phyloP scores from a whole-genome alignment of 2,113 vertebrate species.

The Oenanthe melanoleuca region DNA sequence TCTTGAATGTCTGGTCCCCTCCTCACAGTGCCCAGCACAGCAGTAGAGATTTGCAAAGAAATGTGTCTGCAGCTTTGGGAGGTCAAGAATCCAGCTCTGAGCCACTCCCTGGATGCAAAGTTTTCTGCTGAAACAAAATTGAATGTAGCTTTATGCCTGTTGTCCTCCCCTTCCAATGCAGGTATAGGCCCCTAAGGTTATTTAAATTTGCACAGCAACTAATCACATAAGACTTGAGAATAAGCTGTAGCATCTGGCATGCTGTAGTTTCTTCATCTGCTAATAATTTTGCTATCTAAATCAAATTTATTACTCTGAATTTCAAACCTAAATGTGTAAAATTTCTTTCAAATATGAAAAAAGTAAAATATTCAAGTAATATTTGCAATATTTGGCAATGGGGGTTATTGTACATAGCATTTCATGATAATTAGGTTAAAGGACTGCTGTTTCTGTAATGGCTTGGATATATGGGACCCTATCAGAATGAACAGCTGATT shows the following conservation, averaged over 20 bases:
- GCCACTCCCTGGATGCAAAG: background rate
- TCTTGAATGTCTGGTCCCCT: background rate
- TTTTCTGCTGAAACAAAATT: background rate
- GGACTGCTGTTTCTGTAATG: background rate
- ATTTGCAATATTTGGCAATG: background rate
- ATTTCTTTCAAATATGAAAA: background rate
- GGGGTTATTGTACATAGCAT: background rate
- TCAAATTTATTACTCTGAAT: background rate
- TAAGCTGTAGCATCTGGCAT: background rate
- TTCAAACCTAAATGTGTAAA: background rate
- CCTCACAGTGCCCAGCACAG: rapidly evolving
- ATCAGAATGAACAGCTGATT: background rate
- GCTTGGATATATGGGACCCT: background rate
- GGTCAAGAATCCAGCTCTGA: background rate
- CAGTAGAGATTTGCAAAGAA: background rate
- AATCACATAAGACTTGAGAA: background rate
- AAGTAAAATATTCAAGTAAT: background rate
- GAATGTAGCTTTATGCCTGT: background rate
- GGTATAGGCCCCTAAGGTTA: background rate
- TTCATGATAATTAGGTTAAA: background rate
- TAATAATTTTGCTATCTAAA: background rate
- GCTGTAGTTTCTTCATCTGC: background rate
- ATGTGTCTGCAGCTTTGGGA: rapidly evolving
- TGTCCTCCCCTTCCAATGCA: background rate
- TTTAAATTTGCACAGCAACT: background rate